Base-by-base conservation (phyloP, 2,113 vertebrate genomes). In the Alethe diademata region DNA sequence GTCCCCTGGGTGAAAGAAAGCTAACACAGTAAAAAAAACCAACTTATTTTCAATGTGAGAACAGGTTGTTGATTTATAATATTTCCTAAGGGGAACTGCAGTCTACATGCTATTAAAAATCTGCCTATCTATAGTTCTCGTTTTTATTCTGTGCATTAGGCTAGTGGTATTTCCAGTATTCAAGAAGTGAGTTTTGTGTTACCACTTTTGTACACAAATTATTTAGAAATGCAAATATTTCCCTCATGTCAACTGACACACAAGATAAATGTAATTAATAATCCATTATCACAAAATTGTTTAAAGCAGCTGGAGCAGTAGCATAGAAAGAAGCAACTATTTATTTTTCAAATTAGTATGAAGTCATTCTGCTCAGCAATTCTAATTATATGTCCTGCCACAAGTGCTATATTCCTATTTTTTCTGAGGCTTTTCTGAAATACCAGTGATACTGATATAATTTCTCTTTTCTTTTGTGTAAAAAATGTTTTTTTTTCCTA, bases 211-310 rank as follows among this genome's bases (percentile, higher is more conserved):
- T 40, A 65, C 38, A 67, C 5, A 92, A 86, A 54, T 42, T 73
- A n/a, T 75, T 94, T 61, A 82, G 50, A 82, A 91, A 72, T 22
- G 7, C 38, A 89, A 92, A 75, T 12, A 93, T 90, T 93, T 85
- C 20, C 48, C 36, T 65, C 19, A n/a, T 28, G 9, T 53, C 47
- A 53, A 13, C 35, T 78, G 70, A 86, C 31, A 66, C 53, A 19
- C 8, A 72, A 35, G 33, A 66, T 38, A 24, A 16, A 23, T 28
- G 11, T 78, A 82, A 93, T 93, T 94, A 94, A 87, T 88, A 95
- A 84, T 54, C 56, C n/a, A 61, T 93, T 93, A 87, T 64, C 3
- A 0, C 9, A 66, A 74, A 70, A 67, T 33, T 62, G 6, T 71
- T 91, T 84, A 78, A 69, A 78, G 15, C 28, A 81, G 66, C 35